Evolutionary conservation across 2,888 invertebrate genomes (phyloP), one percentile per base, ranked within the genome.

Genomic region (Lasioglossum marginatum): DNA sequence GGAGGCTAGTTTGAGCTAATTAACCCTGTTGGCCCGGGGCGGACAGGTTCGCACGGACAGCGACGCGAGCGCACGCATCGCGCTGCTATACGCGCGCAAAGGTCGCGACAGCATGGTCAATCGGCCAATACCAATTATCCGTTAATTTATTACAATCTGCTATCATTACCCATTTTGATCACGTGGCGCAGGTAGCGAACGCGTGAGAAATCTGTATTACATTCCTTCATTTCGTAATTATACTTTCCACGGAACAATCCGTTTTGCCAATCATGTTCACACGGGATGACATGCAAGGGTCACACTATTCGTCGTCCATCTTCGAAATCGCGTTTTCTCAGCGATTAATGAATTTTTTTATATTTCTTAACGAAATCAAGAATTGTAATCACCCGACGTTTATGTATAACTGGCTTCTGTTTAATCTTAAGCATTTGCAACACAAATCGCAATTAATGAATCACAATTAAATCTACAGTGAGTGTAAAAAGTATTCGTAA

Each of bases 91-190:
- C 57, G 75, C 78, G 81, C 73, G 78, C 81, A 91, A 88, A 93
- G 93, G 93, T 93, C 94, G 90, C 82, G 91, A 82, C 90, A 92
- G 88, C 81, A 86, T 91, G 92, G 91, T 93, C 94, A 93, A 93
- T 93, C 92, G 90, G 92, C 89, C 92, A 90, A 92, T 93, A 93
- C 92, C 93, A 94, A 94, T 94, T 95, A 90, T 90, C 91, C 91
- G 88, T 93, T 94, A 93, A 94, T 94, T 94, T 92, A 93, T 93
- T 91, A 92, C 91, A 93, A 91, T 90, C 88, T 87, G 88, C 91
- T 91, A 92, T 93, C 93, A 93, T 92, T 92, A 91, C 70, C 88
- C 85, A 88, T 87, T 87, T 74, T 70, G 66, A 37, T 66, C 66
- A 8, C 66, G 66, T 34, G 34, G 34, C 23, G 34, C 34, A 66